Percentiles rank a stretch among this genome's conserved stretches.
phyloP scores from a whole-genome alignment of 2,797 vertebrate genomes.

The Triplophysa bombifrons region DNA sequence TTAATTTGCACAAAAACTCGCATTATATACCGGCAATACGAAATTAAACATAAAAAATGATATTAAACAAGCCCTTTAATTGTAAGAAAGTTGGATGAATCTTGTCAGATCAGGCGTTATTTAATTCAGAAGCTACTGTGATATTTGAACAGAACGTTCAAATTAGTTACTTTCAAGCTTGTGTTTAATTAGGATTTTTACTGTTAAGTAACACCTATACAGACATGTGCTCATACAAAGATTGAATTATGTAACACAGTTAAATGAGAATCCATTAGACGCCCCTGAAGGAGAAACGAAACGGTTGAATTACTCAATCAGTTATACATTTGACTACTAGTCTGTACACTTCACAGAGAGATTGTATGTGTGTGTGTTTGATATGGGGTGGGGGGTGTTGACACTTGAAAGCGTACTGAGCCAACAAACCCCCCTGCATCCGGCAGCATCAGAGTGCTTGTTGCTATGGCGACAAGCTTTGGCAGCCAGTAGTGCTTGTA shows the following conservation, averaged over 20 bases:
- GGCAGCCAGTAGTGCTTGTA: constrained; percentile 66
- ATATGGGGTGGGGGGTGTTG: constrained; percentile 31
- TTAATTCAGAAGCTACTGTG: too few species aligned
- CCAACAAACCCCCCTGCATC: constrained; percentile 59
- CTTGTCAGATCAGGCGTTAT: neutral
- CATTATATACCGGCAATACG: neutral
- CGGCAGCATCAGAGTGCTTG: constrained; percentile 66
- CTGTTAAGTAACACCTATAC: constrained; percentile 19
- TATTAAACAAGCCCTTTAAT: neutral
- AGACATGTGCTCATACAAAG: constrained; percentile 30
- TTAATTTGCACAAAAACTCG: too few species aligned
- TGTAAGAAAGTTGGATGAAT: neutral
- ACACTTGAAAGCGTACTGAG: constrained; percentile 51
- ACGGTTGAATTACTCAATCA: constrained; percentile 21
- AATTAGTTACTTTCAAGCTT: neutral
- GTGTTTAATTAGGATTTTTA: neutral
- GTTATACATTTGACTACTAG: constrained; percentile 28
- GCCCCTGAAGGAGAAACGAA: constrained; percentile 26
- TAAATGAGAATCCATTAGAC: constrained; percentile 40
- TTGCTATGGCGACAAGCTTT: constrained; percentile 71
- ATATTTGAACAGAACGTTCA: neutral
- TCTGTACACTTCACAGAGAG: constrained; percentile 11
- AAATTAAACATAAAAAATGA: neutral
- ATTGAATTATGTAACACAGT: constrained; percentile 39
- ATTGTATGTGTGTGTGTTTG: constrained; percentile 31